Base-by-base conservation (phyloP, 2,113 vertebrate genomes). In the Paralichthys olivaceus region DNA sequence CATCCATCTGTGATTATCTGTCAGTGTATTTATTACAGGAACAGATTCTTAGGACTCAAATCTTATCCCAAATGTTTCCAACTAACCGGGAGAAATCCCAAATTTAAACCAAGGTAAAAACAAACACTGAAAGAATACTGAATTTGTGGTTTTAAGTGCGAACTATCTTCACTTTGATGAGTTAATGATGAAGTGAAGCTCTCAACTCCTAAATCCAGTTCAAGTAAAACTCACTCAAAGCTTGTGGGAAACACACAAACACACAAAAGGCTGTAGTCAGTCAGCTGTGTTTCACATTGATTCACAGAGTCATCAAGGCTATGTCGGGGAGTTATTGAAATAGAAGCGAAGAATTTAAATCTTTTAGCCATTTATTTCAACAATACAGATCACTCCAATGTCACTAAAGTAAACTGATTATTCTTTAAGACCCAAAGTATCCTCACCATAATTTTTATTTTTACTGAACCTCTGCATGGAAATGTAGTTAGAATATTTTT, bases 191-290 rank as follows among this genome's bases (percentile, higher is more conserved):
- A 77, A 75, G 53, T 23, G 13, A 63, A 59, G 49, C 14, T 25
- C 70, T 61, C 26, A 67, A 72, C 74, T 37, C 66, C n/a, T 28
- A 58, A 72, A 77, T 84, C 77, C 77, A 70, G 69, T 84, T 89
- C 13, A 43, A 43, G 40, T 15, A 15, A 43, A 43, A 12, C 20
- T 37, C 61, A 68, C 29, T 34, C 32, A 0, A 9, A 2, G 8
- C 32, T 34, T 34, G 7, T 2, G 5, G 32, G 4, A 63, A 37
- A 17, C 57, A 56, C 19, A 57, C 43, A 56, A 56, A 47, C 57
- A 22, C 57, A 25, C 23, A 32, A 32, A 34, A 13, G 15, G 23
- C 63, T 51, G 20, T 2, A 40, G 37, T 40, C 59, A 54, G 51
- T 54, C 57, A 15, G n/a, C 25, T 37, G 53, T 45, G 28, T 71